Base-by-base conservation (phyloP, 2,113 vertebrate genomes). In the Poeciliopsis occidentalis region DNA sequence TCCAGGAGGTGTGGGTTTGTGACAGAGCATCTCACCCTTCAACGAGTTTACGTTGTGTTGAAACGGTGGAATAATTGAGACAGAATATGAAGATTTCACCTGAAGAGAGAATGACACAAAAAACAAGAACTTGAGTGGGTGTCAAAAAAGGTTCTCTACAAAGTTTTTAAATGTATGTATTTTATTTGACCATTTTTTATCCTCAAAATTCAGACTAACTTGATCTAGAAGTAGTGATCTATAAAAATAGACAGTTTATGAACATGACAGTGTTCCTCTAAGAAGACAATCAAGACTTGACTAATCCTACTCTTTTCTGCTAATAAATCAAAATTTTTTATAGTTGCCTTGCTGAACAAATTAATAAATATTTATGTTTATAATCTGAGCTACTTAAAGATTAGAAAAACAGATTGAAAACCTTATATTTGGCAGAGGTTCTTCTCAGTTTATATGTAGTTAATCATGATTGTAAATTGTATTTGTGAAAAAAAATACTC, bases 1-100 rank as follows among this genome's bases (percentile, higher is more conserved):
- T 60, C 8, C 76, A 39, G 82, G 86, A 70, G 84, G 86, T 73
- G 54, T 82, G 63, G 91, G 89, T 82, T 75, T 2, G 2, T 84
- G 78, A 60, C 26, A 47, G 64, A 90, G 85, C 81, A 24, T 66
- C 72, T 91, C 65, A 75, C 67, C 75, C 54, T 73, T 73, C 41
- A 80, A 68, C 73, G 69, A 44, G 32, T 66, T 84, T 65, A 34
- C 32, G 71, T 89, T 61, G 51, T 26, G 62, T 83, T 71, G 75
- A 84, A 65, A 81, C 72, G 76, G 73, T 80, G 85, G 64, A 86
- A 34, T 31, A 83, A 30, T 29, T 69, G 64, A 31, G 68, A 71
- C 62, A 72, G 44, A 29, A 73, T 64, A 60, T 17, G 68, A 60
- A 44, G 73, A 67, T 75, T n/a, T 82, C 32, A 61, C 62, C 79